Evolutionary conservation across 1,140 invertebrate genomes (phyloP), one percentile per base, ranked within the genome.

Genomic region (Tribolium madens): DNA sequence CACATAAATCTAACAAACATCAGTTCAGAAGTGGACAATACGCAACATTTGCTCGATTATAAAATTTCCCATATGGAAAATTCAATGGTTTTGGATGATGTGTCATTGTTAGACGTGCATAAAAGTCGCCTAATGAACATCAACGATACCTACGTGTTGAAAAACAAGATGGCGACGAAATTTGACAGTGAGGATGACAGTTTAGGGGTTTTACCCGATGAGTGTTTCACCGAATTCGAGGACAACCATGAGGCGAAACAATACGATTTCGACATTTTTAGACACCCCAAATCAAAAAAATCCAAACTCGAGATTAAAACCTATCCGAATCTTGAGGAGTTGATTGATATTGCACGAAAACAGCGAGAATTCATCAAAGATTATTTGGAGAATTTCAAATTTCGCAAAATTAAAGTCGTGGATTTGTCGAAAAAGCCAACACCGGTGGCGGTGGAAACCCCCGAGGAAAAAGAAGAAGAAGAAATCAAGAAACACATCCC

Each of bases 321-420:
- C 2, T 1, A 12, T 10, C 6, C 9, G 5, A 26, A 33, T 13
- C n/a, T 64, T n/a, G 10, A 0, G 1, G 26, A 33, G 13, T 36
- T 64, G 9, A 1, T 64, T 3, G 57, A 64, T 5, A 31, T 9
- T 7, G 14, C 12, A 1, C 3, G 26, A 13, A 64, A 33, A 13
- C 57, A 64, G 12, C 9, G 57, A 33, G 12, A 2, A n/a, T 5
- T 31, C 4, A 64, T 64, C 4, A 64, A 13, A 31, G 10, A 64
- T 3, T 64, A 33, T 13, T 26, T 64, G 17, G 57, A 64, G 26
- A 42, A 64, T 33, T 64, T 64, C 12, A 64, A 64, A 33, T 64
- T 4, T 42, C 36, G n/a, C 1, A 7, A 42, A 42, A 42, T 42
- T 10, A 9, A 42, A 42, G n/a, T 36, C 4, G 18, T 42, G 9